phyloP scores from a whole-genome alignment of 2,113 vertebrate genomes.

The Rhinogobius similis region DNA sequence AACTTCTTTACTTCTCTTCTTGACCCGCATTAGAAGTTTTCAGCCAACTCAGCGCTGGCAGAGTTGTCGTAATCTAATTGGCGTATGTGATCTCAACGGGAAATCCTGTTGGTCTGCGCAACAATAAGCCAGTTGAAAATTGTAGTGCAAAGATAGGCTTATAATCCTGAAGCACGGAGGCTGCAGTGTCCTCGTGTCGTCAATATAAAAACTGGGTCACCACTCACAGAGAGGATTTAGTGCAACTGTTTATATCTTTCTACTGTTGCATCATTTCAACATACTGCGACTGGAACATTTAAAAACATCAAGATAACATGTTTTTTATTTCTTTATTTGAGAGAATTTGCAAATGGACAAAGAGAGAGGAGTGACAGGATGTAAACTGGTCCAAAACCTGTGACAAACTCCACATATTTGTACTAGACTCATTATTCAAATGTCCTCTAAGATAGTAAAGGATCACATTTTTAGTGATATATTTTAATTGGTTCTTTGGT shows the following conservation, averaged over 20 bases:
- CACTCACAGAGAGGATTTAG: not conserved
- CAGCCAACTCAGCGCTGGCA: not conserved
- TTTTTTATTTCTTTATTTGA: too few relatives aligned
- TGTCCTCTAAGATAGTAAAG: not conserved
- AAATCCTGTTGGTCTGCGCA: slow-evolving; percentile 17
- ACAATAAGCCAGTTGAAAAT: slow-evolving; percentile 19
- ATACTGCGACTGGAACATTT: not conserved
- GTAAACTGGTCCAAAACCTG: too few relatives aligned
- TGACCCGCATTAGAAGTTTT: not conserved
- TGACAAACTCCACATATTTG: too few relatives aligned
- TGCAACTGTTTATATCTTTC: not conserved
- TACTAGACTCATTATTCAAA: too few relatives aligned
- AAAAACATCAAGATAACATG: not conserved
- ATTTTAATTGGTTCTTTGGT: not conserved
- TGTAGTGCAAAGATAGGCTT: slow-evolving; percentile 14
- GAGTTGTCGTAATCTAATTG: slow-evolving; percentile 34
- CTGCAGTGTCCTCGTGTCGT: slow-evolving; percentile 12
- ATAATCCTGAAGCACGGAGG: slow-evolving; percentile 10
- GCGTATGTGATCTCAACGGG: slow-evolving; percentile 3
- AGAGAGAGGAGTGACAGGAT: too few relatives aligned
- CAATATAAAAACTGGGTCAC: slow-evolving; percentile 9
- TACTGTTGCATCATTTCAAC: not conserved
- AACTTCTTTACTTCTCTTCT: not conserved
- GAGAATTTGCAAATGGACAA: too few relatives aligned
- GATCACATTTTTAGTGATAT: too few relatives aligned